A percentile compares a stretch with the other conserved stretches of the same genome.
phyloP scores from a whole-genome alignment of 2,797 vertebrate species.

The Rhadinocentrus ornatus region DNA sequence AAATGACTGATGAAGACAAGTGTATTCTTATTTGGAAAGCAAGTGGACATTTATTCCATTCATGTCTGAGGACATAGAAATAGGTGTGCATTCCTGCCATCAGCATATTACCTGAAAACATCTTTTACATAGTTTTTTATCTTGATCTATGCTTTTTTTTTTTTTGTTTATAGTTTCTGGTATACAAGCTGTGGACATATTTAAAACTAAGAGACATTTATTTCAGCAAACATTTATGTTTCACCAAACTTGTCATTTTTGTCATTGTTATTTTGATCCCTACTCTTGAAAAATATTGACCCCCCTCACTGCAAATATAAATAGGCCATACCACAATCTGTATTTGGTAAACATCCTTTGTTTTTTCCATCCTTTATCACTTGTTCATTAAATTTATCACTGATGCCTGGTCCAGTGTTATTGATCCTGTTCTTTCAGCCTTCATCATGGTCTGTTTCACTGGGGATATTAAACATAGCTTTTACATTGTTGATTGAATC shows the following conservation, averaged over 20 bases:
- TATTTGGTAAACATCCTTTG: conserved; percentile 21
- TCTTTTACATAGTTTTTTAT: conserved; percentile 7
- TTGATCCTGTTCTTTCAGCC: conserved; percentile 46
- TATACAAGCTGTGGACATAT: conserved; percentile 1
- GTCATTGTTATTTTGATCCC: background rate
- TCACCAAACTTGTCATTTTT: conserved; percentile 3
- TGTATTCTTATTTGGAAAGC: conserved; percentile 21
- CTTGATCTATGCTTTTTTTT: background rate
- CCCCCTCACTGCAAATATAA: background rate
- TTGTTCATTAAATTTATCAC: conserved; percentile 50
- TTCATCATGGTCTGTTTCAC: conserved; percentile 34
- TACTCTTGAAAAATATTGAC: background rate
- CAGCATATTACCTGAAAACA: background rate
- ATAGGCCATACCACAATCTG: background rate
- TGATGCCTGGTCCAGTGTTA: conserved; percentile 29
- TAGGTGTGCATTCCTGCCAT: conserved; percentile 1
- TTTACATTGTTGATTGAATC: conserved; percentile 21
- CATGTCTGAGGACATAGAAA: conserved; percentile 31
- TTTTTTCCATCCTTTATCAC: conserved; percentile 35
- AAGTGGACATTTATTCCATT: conserved; percentile 40
- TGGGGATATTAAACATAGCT: conserved; percentile 47
- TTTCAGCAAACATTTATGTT: background rate
- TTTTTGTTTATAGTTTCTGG: background rate
- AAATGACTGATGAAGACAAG: conserved; percentile 34
- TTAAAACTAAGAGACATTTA: background rate